Evolutionary conservation across 2,797 vertebrate genomes (phyloP).

Genomic region (Orestias chungarensis): DNA sequence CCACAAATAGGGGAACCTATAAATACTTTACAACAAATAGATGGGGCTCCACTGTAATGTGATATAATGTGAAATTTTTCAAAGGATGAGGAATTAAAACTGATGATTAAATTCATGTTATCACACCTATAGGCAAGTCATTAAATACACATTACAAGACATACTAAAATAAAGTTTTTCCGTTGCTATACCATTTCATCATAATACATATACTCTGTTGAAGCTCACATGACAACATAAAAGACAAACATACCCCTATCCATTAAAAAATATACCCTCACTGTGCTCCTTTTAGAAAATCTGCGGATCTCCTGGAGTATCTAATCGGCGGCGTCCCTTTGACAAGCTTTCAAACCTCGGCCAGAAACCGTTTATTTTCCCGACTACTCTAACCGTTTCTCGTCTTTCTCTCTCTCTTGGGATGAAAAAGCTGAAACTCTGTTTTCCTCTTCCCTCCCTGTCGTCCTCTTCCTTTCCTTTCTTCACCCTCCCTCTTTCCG

Average conservation of each 20-base stretch:
- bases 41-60: background rate
- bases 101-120: background rate
- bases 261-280: background rate
- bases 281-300: constrained; percentile 37
- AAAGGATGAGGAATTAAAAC: background rate
- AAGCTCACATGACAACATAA: background rate
- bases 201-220: background rate
- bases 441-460: constrained; percentile 78
- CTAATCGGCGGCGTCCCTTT: constrained; percentile 13
- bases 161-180: background rate
- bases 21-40: background rate
- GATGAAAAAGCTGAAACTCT: constrained; percentile 78
- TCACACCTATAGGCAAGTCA: background rate
- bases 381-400: constrained; percentile 48
- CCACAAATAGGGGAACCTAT: background rate
- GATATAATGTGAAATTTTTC: background rate
- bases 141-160: background rate
- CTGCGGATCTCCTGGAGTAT: constrained; percentile 37
- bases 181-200: background rate
- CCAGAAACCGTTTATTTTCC: constrained; percentile 19
- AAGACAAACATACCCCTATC: constrained; percentile 1
- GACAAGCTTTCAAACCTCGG: constrained; percentile 36
- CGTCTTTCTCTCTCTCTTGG: constrained; percentile 62
- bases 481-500: constrained; percentile 71
- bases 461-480: constrained; percentile 67